A percentile compares a stretch with the other conserved stretches of the same genome.
These are phyloP conservation scores for Emys orbicularis DNA, from an alignment of 2,797 vertebrate genomes.

Conservation along the genomic window DNA sequence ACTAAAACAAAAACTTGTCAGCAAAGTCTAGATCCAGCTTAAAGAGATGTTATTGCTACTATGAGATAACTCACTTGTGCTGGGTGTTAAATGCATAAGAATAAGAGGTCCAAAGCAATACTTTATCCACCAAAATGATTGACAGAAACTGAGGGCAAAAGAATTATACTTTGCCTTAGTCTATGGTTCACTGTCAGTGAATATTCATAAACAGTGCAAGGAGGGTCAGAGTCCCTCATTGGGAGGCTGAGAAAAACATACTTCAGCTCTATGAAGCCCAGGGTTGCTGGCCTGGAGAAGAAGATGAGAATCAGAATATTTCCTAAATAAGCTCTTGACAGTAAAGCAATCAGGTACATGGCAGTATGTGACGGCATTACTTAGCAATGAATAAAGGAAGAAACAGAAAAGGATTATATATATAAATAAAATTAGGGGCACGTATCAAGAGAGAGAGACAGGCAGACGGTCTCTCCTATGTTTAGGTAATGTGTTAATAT, in stretches of 20 bases:
- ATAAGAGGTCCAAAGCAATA: not conserved
- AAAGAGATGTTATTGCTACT: not conserved
- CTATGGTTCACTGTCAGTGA: not conserved
- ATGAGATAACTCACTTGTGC: not conserved
- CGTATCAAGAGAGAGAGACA: not conserved
- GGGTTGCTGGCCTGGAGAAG: not conserved
- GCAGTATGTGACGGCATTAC: not conserved
- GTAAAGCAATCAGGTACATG: not conserved
- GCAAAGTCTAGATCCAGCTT: not conserved
- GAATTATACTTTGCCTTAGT: not conserved
- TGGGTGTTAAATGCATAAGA: not conserved
- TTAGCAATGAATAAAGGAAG: not conserved
- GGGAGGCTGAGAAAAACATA: not conserved
- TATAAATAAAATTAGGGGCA: not conserved
- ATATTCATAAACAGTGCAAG: not conserved
- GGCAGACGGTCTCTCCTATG: not conserved
- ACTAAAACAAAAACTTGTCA: not conserved
- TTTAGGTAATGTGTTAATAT: not conserved
- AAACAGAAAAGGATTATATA: not conserved
- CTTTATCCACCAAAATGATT: not conserved
- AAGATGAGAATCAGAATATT: not conserved
- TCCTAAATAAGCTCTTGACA: not conserved
- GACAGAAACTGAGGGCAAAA: not conserved
- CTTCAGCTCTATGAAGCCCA: constrained; percentile 13
- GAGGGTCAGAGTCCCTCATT: not conserved